A percentile compares a stretch with the other conserved stretches of the same genome.
Evolutionary conservation across 2,888 invertebrate species (phyloP).

Genomic region (Rhagium mordax): DNA sequence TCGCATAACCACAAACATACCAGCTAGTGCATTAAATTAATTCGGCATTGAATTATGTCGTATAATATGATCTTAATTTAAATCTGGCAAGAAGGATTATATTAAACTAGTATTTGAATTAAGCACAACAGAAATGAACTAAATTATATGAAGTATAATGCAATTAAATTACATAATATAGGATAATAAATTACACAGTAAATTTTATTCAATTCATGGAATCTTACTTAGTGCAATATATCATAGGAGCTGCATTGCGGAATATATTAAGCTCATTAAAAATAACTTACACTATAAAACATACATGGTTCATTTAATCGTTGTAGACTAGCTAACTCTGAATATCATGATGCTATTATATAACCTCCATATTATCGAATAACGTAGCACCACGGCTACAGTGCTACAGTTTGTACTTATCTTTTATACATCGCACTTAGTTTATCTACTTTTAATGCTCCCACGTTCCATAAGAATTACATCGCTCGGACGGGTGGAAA

Average conservation of each 20-base stretch:
- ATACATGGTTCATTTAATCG: conserved; percentile 57
- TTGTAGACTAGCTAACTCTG: conserved; percentile 46
- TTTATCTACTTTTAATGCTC: conserved; percentile 9
- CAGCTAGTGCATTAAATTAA: conserved; percentile 22
- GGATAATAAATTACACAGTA: conserved; percentile 29
- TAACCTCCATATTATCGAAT: conserved; percentile 27
- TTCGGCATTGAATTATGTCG: conserved; percentile 25
- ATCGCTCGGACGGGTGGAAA: neutral
- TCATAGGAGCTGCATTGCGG: conserved; percentile 54
- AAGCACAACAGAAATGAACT: conserved; percentile 2
- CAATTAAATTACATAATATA: conserved; percentile 31
- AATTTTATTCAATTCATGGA: conserved; percentile 48
- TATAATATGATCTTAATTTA: conserved; percentile 26
- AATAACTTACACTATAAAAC: conserved; percentile 60
- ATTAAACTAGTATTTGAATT: conserved; percentile 29
- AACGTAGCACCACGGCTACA: conserved; percentile 11
- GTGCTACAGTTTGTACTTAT: conserved; percentile 14
- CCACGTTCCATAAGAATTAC: conserved; percentile 17
- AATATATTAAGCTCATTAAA: conserved; percentile 59
- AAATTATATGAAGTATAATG: conserved; percentile 25
- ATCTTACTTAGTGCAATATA: conserved; percentile 58
- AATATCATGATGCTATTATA: conserved; percentile 34
- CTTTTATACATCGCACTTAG: conserved; percentile 12
- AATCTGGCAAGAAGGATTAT: conserved; percentile 13
- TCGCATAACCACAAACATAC: conserved; percentile 24